A percentile compares a stretch with the other conserved stretches of the same genome.
phyloP scores from a whole-genome alignment of 1,140 invertebrate genomes.

The Wiebesia pumilae region DNA sequence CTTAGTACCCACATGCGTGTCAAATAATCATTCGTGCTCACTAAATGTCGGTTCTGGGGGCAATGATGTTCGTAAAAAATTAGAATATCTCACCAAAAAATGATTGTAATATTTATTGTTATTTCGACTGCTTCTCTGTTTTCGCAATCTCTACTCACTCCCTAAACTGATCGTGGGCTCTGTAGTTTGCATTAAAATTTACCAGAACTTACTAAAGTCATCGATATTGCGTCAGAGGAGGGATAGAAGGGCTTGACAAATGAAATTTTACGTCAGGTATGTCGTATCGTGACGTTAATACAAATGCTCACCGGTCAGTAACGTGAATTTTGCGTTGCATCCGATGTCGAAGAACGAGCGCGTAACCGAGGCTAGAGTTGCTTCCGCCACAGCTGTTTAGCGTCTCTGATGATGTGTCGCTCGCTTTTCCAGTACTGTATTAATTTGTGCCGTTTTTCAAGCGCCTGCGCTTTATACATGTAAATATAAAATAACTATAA shows the following conservation, averaged over 20 bases:
- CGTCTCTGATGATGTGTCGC: background rate
- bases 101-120: background rate
- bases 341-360: no score
- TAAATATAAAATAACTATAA: background rate
- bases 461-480: background rate
- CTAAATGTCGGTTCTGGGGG: background rate
- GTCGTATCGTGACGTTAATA: background rate
- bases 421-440: background rate
- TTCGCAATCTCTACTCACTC: background rate
- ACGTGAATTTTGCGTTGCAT: background rate
- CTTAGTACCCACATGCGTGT: background rate
- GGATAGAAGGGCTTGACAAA: background rate
- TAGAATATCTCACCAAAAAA: background rate
- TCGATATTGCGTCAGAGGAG: constrained; percentile 35
- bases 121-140: background rate
- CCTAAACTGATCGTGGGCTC: background rate
- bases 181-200: background rate
- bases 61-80: background rate
- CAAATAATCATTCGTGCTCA: background rate
- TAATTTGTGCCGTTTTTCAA: background rate
- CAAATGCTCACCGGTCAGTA: background rate
- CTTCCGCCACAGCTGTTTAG: background rate
- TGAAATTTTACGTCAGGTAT: background rate
- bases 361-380: background rate
- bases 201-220: constrained; percentile 41